Conservation (phyloP, 2,797 vertebrate species). For the Muscicapa striata region DNA sequence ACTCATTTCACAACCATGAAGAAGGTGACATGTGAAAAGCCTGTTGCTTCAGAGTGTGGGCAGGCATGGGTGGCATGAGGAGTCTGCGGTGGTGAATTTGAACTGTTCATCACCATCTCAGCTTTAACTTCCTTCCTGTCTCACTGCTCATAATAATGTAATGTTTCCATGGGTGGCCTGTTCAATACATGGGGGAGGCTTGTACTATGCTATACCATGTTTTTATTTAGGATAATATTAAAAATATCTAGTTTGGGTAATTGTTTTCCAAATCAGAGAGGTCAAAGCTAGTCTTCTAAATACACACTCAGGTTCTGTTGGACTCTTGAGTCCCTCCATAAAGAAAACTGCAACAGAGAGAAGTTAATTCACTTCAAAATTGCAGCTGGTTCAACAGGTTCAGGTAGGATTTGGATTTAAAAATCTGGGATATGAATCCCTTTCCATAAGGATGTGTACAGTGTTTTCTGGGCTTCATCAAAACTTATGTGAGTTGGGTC, state of each 20-base stretch:
- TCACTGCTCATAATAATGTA: background rate
- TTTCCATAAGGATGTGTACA: slow-evolving; percentile 87
- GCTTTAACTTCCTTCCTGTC: slow-evolving; percentile 5
- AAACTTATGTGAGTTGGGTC: slow-evolving; percentile 81
- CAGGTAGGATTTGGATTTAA: slow-evolving; percentile 82
- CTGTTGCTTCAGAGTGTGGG: background rate
- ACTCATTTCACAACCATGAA: slow-evolving; percentile 6
- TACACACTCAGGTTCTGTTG: background rate
- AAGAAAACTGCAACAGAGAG: background rate
- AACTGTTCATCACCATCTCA: background rate
- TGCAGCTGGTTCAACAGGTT: slow-evolving; percentile 78
- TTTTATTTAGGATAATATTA: background rate
- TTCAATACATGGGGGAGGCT: background rate
- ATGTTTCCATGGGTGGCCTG: background rate
- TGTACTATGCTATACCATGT: background rate
- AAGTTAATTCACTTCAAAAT: background rate
- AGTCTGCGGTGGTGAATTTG: background rate
- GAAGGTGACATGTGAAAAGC: background rate
- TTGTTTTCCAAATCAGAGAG: background rate
- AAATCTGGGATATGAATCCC: slow-evolving; percentile 88
- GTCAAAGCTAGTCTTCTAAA: background rate
- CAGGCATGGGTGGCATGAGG: background rate
- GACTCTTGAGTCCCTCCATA: background rate
- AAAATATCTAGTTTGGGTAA: background rate
- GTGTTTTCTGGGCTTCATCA: slow-evolving; percentile 85